phyloP scores from a whole-genome alignment of 2,797 vertebrate genomes.

The Triplophysa yarkandensis region DNA sequence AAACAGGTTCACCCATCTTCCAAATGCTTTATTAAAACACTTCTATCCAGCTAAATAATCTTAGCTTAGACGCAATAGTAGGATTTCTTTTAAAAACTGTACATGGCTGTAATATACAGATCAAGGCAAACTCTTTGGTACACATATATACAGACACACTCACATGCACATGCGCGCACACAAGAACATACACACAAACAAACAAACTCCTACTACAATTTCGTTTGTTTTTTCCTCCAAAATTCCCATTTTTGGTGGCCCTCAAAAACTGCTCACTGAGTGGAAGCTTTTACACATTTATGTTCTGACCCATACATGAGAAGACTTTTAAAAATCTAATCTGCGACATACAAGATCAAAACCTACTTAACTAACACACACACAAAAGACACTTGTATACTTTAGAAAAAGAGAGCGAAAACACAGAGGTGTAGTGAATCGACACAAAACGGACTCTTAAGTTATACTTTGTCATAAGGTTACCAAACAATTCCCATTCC shows the following conservation, averaged over 20 bases:
- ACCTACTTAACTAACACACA: constrained; percentile 31
- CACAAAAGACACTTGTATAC: constrained; percentile 29
- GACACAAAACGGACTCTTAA: constrained; percentile 37
- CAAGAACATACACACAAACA: constrained; percentile 37
- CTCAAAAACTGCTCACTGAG: constrained; percentile 57
- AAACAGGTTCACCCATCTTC: constrained; percentile 64
- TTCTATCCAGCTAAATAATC: constrained; percentile 76
- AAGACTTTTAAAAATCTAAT: constrained; percentile 63
- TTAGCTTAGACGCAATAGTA: constrained; percentile 77
- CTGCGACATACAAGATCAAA: constrained; percentile 29
- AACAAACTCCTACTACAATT: constrained; percentile 7
- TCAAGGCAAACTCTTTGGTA: constrained; percentile 84
- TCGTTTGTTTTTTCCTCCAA: constrained; percentile 62
- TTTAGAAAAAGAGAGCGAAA: constrained; percentile 27
- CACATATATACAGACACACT: constrained; percentile 76
- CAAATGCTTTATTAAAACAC: constrained; percentile 80
- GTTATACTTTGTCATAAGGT: constrained; percentile 42
- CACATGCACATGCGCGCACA: constrained; percentile 20
- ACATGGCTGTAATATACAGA: constrained; percentile 84
- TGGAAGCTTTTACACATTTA: constrained; percentile 65
- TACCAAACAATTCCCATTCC: constrained; percentile 44
- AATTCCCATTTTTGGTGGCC: constrained; percentile 60
- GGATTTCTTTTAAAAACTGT: constrained; percentile 82
- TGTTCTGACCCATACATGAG: constrained; percentile 68
- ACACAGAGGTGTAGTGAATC: constrained; percentile 52